Base-by-base conservation (phyloP, 1,140 invertebrate genomes). In the Cotesia chilonis region DNA sequence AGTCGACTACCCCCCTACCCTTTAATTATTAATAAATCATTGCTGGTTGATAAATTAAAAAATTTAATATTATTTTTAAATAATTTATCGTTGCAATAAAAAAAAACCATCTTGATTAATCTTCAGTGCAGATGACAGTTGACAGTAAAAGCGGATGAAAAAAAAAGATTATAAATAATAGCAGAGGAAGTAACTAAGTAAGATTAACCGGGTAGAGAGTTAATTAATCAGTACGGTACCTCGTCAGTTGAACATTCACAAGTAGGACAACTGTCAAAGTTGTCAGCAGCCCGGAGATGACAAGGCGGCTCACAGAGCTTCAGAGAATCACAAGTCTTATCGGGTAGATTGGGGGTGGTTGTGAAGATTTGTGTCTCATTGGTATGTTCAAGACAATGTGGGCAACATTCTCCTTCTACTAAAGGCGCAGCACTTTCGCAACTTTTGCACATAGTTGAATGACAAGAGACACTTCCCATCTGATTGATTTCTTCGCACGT, bases 391-490 rank as follows among this genome's bases (percentile, higher is more conserved):
- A 74, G 78, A 67, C 84, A 86, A 7, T 78, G 83, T 6, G 81
- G 81, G 71, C 85, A 86, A 71, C 85, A 86, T 67, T 86, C 83
- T 59, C 82, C 84, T 4, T 80, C 74, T 10, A 74, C 41, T 1
- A 76, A 60, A 7, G 77, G 77, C 36, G 78, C 70, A 0, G 82
- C 68, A 12, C 80, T 81, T n/a, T 80, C 79, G 67, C 84, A 86
- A 71, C 78, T 80, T 68, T 82, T 83, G 75, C 84, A 85, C 84
- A 86, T 85, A 4, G 80, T 76, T 2, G 74, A 74, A 4, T 83
- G 82, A 76, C 85, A 86, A n/a, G 79, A 79, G 3, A 72, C 63
- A 20, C 9, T 63, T 68, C 79, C 79, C 10, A 17, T n/a, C 1
- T 38, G 65, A 47, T 72, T 72, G 4, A 20, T 60, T 5, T 80